Percentiles rank a stretch among this genome's conserved stretches.
phyloP scores from a whole-genome alignment of 2,113 vertebrate species.

The Anguilla japonica region DNA sequence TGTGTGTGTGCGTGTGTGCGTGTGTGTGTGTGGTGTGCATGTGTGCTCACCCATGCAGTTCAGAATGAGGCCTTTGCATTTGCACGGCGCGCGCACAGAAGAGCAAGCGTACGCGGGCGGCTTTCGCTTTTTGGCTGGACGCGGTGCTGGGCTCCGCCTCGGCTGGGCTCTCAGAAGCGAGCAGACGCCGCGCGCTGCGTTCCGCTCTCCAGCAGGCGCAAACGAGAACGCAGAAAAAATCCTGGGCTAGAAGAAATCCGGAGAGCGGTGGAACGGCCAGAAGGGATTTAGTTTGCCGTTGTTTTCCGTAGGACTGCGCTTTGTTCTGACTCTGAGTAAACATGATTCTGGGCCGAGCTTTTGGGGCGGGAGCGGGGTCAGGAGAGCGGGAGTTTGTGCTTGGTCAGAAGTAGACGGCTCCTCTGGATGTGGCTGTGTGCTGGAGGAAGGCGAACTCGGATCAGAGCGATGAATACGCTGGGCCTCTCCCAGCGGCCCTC shows the following conservation, averaged over 20 bases:
- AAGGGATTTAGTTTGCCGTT: not conserved
- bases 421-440: conserved; percentile 5
- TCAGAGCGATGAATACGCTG: conserved; percentile 7
- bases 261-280: not conserved
- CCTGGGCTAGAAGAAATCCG: not conserved
- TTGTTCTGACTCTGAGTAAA: not conserved
- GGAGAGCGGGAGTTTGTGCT: not conserved
- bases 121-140: not conserved
- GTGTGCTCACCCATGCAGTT: not conserved
- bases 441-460: not conserved
- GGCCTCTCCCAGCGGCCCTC: not conserved
- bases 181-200: too few species aligned
- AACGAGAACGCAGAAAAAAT: not conserved
- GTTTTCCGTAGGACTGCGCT: not conserved
- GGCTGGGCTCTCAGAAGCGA: not conserved
- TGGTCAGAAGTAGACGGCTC: not conserved
- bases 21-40: too few species aligned
- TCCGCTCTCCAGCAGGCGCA: not conserved
- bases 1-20: too few species aligned
- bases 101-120: too few species aligned
- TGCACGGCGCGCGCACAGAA: too few species aligned
- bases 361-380: not conserved
- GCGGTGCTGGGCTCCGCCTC: not conserved
- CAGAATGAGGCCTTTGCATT: not conserved
- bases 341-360: not conserved